These are phyloP conservation scores for Upupa epops DNA, from an alignment of 2,113 vertebrate species.

Conservation along the genomic window DNA sequence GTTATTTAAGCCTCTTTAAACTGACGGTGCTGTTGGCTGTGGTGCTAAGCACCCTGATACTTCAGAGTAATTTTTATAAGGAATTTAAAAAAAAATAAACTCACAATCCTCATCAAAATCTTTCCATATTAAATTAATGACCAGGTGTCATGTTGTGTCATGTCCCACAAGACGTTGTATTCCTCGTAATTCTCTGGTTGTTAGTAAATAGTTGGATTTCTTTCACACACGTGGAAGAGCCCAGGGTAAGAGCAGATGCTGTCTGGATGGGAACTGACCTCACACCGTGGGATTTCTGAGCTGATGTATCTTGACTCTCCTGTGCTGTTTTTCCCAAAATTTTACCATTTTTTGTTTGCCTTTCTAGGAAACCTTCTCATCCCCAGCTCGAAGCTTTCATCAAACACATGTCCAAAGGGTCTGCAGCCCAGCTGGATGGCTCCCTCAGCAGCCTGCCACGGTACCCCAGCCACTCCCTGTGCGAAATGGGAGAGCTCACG, in stretches of 20 bases:
- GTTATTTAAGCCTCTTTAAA: neutral
- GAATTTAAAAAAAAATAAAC: neutral
- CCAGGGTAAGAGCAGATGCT: conserved; percentile 15
- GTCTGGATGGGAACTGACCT: neutral
- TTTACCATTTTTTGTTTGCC: neutral
- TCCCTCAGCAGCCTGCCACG: conserved; percentile 85
- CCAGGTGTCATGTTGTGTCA: neutral
- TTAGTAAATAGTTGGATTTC: neutral
- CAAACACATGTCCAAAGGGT: conserved; percentile 85
- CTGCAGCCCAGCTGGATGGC: conserved; percentile 84
- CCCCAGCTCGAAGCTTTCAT: conserved; percentile 87
- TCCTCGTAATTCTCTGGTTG: neutral
- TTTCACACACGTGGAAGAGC: neutral
- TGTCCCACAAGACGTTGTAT: neutral
- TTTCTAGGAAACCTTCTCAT: conserved; percentile 87
- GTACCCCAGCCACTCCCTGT: conserved; percentile 87
- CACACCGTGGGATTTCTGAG: neutral
- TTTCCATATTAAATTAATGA: neutral
- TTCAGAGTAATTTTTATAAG: neutral
- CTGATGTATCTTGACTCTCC: neutral
- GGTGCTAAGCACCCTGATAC: neutral
- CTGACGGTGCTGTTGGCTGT: neutral
- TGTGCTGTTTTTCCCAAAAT: neutral
- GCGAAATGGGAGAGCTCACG: conserved; percentile 95
- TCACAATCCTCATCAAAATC: neutral